These are phyloP conservation scores for Champsocephalus esox DNA, from an alignment of 2,797 vertebrate genomes.

Conservation along the genomic window DNA sequence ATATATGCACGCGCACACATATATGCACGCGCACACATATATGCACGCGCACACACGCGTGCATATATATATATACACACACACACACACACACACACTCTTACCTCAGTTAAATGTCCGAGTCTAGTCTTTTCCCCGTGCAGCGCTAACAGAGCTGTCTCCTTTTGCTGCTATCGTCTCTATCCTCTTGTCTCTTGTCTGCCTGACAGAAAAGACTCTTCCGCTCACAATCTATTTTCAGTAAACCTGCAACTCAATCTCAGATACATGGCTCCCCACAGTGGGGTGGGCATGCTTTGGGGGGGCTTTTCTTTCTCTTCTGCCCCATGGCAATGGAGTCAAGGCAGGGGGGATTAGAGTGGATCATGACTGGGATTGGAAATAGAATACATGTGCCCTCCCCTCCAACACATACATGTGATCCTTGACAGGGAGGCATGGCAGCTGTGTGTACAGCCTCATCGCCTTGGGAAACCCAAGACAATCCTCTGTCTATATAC, in stretches of 20 bases:
- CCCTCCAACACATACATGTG: slow-evolving; percentile 61
- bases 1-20: too few species aligned
- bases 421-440: slow-evolving; percentile 52
- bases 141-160: slow-evolving; percentile 62
- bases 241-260: slow-evolving; percentile 84
- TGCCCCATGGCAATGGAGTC: slow-evolving; percentile 60
- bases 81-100: slow-evolving; percentile 36
- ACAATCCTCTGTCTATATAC: slow-evolving; percentile 15
- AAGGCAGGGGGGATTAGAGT: slow-evolving; percentile 77
- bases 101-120: slow-evolving; percentile 71
- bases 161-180: slow-evolving; percentile 52
- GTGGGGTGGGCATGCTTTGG: slow-evolving; percentile 42
- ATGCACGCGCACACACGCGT: too few species aligned
- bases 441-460: slow-evolving; percentile 60
- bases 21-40: too few species aligned
- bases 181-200: slow-evolving; percentile 67
- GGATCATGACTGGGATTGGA: slow-evolving; percentile 78
- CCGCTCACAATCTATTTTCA: slow-evolving; percentile 82
- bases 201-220: slow-evolving; percentile 68
- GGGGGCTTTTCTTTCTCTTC: slow-evolving; percentile 56
- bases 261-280: slow-evolving; percentile 63
- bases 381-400: slow-evolving; percentile 80
- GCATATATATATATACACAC: too few species aligned
- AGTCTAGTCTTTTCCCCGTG: slow-evolving; percentile 54
- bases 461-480: slow-evolving; percentile 53